phyloP scores from a whole-genome alignment of 2,888 invertebrate genomes.

The Limnephilus rhombicus region DNA sequence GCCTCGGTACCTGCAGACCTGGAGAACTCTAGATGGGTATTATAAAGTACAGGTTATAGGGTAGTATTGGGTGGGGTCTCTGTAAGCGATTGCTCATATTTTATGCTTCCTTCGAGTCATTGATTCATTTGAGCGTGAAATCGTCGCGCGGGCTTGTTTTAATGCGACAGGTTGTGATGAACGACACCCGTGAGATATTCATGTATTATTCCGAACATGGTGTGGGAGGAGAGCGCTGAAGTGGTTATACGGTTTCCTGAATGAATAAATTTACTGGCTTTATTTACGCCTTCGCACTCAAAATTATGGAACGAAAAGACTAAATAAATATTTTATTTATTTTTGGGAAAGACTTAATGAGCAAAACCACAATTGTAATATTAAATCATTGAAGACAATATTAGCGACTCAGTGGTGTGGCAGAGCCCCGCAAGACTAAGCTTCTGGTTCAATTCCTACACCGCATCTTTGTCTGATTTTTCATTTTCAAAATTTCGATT shows the following conservation, averaged over 20 bases:
- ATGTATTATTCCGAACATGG: neutral
- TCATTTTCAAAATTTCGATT: too few species aligned
- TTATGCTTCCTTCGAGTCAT: constrained; percentile 42
- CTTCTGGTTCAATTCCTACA: too few species aligned
- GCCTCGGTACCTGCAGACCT: neutral
- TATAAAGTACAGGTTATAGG: neutral
- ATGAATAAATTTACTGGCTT: neutral
- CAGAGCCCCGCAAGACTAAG: too few species aligned
- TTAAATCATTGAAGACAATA: too few species aligned
- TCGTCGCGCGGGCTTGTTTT: constrained; percentile 36
- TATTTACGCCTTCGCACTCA: neutral
- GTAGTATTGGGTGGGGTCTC: neutral
- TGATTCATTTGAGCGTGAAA: constrained; percentile 47
- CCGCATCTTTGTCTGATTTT: too few species aligned
- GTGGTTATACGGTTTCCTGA: neutral
- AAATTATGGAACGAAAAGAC: neutral
- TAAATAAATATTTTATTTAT: too few species aligned
- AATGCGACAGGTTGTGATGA: constrained; percentile 49
- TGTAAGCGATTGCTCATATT: constrained; percentile 33
- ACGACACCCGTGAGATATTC: constrained; percentile 54
- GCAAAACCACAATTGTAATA: too few species aligned
- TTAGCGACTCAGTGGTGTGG: too few species aligned
- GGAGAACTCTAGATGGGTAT: neutral
- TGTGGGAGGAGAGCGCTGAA: neutral
- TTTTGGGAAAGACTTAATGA: too few species aligned